Conservation (phyloP, 2,888 invertebrate genomes). For the Macaria liturata region DNA sequence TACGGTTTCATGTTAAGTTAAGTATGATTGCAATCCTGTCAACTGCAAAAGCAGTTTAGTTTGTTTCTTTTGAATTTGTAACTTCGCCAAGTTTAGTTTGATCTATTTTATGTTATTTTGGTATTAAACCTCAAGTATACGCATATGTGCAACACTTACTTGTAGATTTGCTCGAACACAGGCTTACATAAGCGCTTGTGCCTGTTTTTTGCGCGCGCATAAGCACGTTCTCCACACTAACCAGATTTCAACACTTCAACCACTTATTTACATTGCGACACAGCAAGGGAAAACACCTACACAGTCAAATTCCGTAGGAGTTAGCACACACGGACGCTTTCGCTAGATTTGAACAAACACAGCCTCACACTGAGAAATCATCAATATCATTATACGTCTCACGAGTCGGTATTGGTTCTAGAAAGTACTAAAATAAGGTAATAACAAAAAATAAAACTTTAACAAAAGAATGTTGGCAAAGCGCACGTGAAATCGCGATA, state of each 20-base stretch:
- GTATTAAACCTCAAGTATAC: too few species aligned
- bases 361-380: conserved; percentile 41
- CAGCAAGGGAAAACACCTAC: conserved; percentile 71
- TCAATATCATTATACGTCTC: conserved; percentile 30
- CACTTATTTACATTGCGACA: conserved; percentile 80
- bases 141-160: conserved; percentile 56
- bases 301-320: conserved; percentile 63
- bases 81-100: too few species aligned
- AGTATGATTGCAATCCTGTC: too few species aligned
- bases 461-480: conserved; percentile 38
- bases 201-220: conserved; percentile 67
- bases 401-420: conserved; percentile 31
- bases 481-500: conserved; percentile 43
- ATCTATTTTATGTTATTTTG: too few species aligned
- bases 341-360: conserved; percentile 65
- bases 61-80: too few species aligned
- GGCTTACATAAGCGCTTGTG: conserved; percentile 77
- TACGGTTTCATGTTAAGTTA: too few species aligned
- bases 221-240: conserved; percentile 72
- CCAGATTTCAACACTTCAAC: conserved; percentile 75
- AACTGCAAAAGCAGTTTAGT: too few species aligned
- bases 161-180: conserved; percentile 53
- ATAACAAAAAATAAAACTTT: conserved; percentile 13
- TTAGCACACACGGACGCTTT: conserved; percentile 70
- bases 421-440: conserved; percentile 31